phyloP scores from a whole-genome alignment of 1,140 invertebrate genomes.

The Ceratosolen fusciceps region DNA sequence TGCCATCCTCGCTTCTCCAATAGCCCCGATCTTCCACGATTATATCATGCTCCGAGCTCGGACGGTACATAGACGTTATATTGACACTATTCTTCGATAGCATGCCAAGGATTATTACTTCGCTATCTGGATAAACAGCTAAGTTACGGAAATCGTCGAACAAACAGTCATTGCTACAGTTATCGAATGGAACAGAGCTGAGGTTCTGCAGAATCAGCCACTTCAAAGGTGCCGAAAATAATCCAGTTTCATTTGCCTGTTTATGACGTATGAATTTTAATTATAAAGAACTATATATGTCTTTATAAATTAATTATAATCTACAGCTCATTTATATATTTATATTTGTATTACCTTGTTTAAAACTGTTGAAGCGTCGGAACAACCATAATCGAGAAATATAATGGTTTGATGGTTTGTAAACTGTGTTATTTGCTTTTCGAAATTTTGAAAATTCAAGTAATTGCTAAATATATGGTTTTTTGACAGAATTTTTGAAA shows the following conservation, averaged over 20 bases:
- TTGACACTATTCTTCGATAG: neutral
- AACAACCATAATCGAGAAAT: slow-evolving; percentile 39
- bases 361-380: slow-evolving; percentile 7
- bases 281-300: neutral
- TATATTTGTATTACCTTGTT: neutral
- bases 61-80: slow-evolving; percentile 57
- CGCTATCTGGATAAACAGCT: slow-evolving; percentile 59
- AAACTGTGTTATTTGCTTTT: neutral
- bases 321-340: neutral
- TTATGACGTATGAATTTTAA: neutral
- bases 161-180: slow-evolving; percentile 15
- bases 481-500: slow-evolving; percentile 33
- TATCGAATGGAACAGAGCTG: slow-evolving; percentile 1
- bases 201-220: slow-evolving; percentile 60
- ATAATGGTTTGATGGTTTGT: neutral
- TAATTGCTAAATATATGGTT: slow-evolving; percentile 23
- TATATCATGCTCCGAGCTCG: slow-evolving; percentile 46
- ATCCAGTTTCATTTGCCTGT: slow-evolving; percentile 55
- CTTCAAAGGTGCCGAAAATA: slow-evolving; percentile 58
- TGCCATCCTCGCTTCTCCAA: slow-evolving; percentile 54
- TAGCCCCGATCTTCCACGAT: slow-evolving; percentile 57
- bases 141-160: slow-evolving; percentile 48
- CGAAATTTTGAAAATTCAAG: slow-evolving; percentile 31
- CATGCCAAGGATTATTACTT: slow-evolving; percentile 48
- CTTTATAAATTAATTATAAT: neutral